Percentiles rank a stretch among this genome's conserved stretches.
Evolutionary conservation across 2,797 vertebrate species (phyloP).

Genomic region (Babyrousa celebensis): DNA sequence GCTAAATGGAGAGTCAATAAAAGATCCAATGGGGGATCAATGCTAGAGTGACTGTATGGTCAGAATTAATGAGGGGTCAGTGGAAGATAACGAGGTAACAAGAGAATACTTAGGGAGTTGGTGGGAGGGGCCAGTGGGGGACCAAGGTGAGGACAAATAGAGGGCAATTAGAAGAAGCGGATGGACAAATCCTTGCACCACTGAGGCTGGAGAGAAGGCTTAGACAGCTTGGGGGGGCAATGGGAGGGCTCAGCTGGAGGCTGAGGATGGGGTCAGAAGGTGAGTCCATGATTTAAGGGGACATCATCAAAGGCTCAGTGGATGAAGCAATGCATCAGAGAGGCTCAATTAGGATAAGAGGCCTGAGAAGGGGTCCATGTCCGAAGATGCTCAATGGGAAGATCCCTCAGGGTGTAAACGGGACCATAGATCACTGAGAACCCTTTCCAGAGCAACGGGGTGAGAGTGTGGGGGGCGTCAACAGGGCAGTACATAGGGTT

Average conservation of each 20-base stretch:
- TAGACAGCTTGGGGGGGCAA: neutral
- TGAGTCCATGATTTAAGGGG: neutral
- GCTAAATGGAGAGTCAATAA: neutral
- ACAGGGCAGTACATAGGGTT: neutral
- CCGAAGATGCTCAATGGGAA: neutral
- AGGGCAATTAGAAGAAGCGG: neutral
- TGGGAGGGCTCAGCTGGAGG: neutral
- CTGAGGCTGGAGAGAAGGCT: neutral
- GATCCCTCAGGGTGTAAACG: neutral
- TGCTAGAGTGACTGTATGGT: neutral
- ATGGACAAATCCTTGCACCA: neutral
- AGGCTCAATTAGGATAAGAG: neutral
- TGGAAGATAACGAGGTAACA: neutral
- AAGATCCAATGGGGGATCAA: neutral
- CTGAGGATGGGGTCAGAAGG: neutral
- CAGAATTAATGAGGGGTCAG: neutral
- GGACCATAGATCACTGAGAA: neutral
- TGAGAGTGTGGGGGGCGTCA: neutral
- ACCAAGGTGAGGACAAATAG: neutral
- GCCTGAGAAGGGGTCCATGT: neutral
- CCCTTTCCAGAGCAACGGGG: neutral
- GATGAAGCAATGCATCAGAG: slow-evolving; percentile 17
- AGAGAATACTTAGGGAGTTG: neutral
- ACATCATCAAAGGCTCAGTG: neutral
- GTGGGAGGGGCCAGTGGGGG: neutral